Conservation (phyloP, 1,140 invertebrate genomes). For the Dufourea novaeangliae region DNA sequence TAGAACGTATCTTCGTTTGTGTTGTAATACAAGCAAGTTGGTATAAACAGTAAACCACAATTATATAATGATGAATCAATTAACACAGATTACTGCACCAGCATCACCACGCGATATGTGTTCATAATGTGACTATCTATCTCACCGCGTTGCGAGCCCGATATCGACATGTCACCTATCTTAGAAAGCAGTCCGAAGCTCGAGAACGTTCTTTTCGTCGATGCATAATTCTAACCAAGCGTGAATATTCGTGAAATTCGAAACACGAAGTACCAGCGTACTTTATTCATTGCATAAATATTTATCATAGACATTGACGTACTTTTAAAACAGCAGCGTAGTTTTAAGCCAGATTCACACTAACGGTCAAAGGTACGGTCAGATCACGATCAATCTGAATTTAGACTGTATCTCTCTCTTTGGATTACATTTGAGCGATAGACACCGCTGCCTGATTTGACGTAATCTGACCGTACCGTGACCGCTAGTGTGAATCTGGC, state of each 20-base stretch:
- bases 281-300: neutral
- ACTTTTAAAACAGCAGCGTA: neutral
- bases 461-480: too few species aligned
- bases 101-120: neutral
- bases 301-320: neutral
- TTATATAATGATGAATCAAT: conserved; percentile 41
- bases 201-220: neutral
- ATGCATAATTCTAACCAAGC: too few species aligned
- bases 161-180: too few species aligned
- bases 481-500: too few species aligned
- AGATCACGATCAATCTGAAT: too few species aligned
- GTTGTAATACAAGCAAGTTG: neutral
- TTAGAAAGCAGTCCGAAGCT: neutral
- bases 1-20: neutral
- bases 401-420: too few species aligned
- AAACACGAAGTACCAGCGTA: too few species aligned
- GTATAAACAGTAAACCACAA: conserved; percentile 15
- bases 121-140: neutral
- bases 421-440: too few species aligned
- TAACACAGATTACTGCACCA: conserved; percentile 21
- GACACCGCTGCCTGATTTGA: too few species aligned
- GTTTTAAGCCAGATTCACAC: too few species aligned
- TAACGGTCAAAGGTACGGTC: too few species aligned
- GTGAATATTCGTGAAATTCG: neutral
- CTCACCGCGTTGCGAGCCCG: neutral